Evolutionary conservation across 1,140 invertebrate genomes (phyloP), one percentile per base, ranked within the genome.

Genomic region (Panagrolaimus sp.): DNA sequence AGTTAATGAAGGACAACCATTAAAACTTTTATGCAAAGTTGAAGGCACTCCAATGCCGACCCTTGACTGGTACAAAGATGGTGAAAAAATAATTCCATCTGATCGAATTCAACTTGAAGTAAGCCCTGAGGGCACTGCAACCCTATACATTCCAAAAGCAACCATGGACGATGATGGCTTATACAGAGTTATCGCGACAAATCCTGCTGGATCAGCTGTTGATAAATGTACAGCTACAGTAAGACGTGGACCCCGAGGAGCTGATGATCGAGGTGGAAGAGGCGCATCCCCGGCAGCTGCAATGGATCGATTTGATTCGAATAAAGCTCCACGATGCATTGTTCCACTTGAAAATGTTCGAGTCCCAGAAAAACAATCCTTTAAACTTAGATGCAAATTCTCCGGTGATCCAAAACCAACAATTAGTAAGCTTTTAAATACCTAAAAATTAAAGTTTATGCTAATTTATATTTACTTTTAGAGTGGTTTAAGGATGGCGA

Each of bases 321-420:
- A 67, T 66, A 83, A 81, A 63, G 80, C 80, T 43, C 80, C 80
- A 32, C 72, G 74, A 43, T 65, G 83, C 24, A 5, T 83, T n/a
- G 69, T 78, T 43, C 80, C 80, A 26, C 64, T 82, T 63, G 73
- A 82, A 45, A 83, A 78, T 62, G 71, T 82, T 10, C 75, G 71
- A 55, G 75, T 81, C n/a, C 73, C 73, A 1, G 90, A 94, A 84
- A 89, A 89, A 45, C 90, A 93, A 76, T 88, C 86, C 45, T 88
- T 93, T 28, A 89, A 88, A 46, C 89, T 96, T 76, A 88, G 88
- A 62, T 89, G 94, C 21, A 89, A 92, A 76, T 89, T 94, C 0
- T 89, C 90, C 75, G 91, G 91, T 1, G 89, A 90, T 78, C 92
- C 92, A 0, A 87, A 88, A 71, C 89, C 92, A 0, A 88, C 88